Percentiles rank a stretch among this genome's conserved stretches.
Evolutionary conservation across 1,140 invertebrate species (phyloP).

Genomic region (Drosophila micromelanica): DNA sequence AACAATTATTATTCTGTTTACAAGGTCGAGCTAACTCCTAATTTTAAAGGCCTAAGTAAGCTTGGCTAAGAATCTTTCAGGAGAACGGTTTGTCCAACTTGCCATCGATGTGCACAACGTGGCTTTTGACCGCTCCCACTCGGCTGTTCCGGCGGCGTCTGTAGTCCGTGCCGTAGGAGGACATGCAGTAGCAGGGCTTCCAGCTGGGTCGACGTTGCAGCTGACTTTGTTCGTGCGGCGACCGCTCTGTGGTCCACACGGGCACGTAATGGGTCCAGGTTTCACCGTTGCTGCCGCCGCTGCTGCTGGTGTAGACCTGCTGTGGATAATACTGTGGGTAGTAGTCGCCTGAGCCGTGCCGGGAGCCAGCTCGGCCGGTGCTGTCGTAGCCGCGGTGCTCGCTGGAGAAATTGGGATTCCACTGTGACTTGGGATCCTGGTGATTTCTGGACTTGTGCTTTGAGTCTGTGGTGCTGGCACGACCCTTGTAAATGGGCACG

Average conservation of each 20-base stretch:
- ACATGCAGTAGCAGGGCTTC: slow-evolving; percentile 82
- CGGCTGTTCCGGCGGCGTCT: slow-evolving; percentile 60
- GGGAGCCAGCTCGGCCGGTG: slow-evolving; percentile 27
- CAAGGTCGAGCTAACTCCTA: not conserved
- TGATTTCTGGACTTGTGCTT: slow-evolving; percentile 64
- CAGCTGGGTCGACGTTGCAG: slow-evolving; percentile 64
- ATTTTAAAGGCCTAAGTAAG: not conserved
- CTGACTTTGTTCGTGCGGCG: slow-evolving; percentile 60
- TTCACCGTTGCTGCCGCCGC: slow-evolving; percentile 50
- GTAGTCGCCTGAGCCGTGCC: slow-evolving; percentile 22
- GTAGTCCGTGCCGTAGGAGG: slow-evolving; percentile 58
- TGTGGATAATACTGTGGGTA: slow-evolving; percentile 73
- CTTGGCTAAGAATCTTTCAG: not conserved
- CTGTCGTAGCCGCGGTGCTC: slow-evolving; percentile 59
- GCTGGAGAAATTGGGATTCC: slow-evolving; percentile 73
- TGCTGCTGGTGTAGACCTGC: slow-evolving; percentile 52
- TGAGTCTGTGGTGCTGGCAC: slow-evolving; percentile 53
- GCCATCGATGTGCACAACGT: slow-evolving; percentile 61
- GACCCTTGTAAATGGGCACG: slow-evolving; percentile 82
- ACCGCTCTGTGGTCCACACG: slow-evolving; percentile 79
- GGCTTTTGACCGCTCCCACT: slow-evolving; percentile 34
- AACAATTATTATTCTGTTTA: too few relatives aligned
- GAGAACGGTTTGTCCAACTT: slow-evolving; percentile 79
- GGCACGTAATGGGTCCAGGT: slow-evolving; percentile 79
- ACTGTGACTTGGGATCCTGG: slow-evolving; percentile 73